These are phyloP conservation scores for Acromyrmex charruanus DNA, from an alignment of 1,140 invertebrate genomes.

Conservation along the genomic window DNA sequence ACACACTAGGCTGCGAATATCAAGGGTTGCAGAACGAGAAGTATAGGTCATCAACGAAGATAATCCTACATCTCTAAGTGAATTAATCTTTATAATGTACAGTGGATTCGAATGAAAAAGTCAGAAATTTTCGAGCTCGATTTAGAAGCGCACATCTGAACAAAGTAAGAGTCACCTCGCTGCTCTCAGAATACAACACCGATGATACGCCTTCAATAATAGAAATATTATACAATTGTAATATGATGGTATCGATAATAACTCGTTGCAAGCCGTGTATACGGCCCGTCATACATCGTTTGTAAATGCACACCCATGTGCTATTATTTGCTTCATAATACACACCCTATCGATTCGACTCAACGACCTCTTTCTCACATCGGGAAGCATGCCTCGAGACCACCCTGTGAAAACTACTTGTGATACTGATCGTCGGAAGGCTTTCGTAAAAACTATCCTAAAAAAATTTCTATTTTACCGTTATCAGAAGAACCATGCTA, in stretches of 20 bases:
- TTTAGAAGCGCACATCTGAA: not conserved
- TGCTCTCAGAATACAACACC: not conserved
- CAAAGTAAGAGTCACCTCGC: not conserved
- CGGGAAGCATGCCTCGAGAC: slow-evolving; percentile 17
- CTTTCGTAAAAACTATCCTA: not conserved
- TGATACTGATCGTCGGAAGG: slow-evolving; percentile 27
- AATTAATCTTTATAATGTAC: not conserved
- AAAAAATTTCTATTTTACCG: not conserved
- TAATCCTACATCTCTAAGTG: not conserved
- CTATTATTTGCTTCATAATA: slow-evolving; percentile 53
- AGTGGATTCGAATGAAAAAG: not conserved
- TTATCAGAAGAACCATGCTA: not conserved
- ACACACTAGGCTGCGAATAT: slow-evolving; percentile 18
- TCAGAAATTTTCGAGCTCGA: not conserved
- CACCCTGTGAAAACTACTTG: slow-evolving; percentile 27
- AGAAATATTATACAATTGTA: slow-evolving; percentile 8
- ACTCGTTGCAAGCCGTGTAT: not conserved
- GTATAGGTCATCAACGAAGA: slow-evolving; percentile 1
- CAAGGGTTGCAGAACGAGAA: slow-evolving; percentile 13
- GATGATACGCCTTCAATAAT: not conserved
- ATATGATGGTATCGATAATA: slow-evolving; percentile 7
- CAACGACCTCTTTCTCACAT: slow-evolving; percentile 52
- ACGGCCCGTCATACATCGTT: slow-evolving; percentile 31
- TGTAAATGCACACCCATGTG: slow-evolving; percentile 35
- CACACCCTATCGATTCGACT: slow-evolving; percentile 61